Evolutionary conservation across 2,113 vertebrate species (phyloP).

Genomic region (Lota lota): DNA sequence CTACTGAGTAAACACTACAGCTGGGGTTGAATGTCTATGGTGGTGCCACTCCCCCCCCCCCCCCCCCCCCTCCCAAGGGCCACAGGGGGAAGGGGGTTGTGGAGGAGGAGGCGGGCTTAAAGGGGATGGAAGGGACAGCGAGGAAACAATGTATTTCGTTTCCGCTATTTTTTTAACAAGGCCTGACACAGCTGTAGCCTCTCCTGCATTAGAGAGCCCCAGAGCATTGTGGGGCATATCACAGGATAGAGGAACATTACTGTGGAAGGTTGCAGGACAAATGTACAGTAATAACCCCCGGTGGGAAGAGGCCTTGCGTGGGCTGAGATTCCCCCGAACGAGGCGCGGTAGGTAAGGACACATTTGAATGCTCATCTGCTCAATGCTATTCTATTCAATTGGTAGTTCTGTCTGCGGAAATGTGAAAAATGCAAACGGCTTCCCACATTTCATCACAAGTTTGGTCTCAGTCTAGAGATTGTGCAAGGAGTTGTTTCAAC

Average conservation of each 20-base stretch:
- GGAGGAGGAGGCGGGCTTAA: background rate
- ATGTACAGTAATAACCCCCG: slow-evolving; percentile 59
- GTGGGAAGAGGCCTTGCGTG: slow-evolving; percentile 39
- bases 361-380: no score
- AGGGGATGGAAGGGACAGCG: background rate
- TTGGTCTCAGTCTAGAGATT: no score
- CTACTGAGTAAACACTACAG: slow-evolving; percentile 51
- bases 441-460: no score
- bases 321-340: no score
- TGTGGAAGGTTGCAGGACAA: slow-evolving; percentile 53
- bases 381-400: no score
- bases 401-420: no score
- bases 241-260: slow-evolving; percentile 41
- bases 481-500: no score
- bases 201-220: slow-evolving; percentile 43
- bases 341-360: no score
- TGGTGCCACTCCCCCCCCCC: slow-evolving; percentile 22
- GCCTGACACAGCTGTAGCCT: slow-evolving; percentile 51
- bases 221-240: slow-evolving; percentile 46
- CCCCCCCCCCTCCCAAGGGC: slow-evolving; percentile 1
- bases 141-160: slow-evolving; percentile 20
- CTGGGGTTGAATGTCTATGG: slow-evolving; percentile 35
- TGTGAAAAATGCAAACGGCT: no score
- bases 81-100: background rate
- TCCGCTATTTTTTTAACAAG: slow-evolving; percentile 46